phyloP scores from a whole-genome alignment of 1,140 invertebrate genomes.

The Dermatophagoides farinae region DNA sequence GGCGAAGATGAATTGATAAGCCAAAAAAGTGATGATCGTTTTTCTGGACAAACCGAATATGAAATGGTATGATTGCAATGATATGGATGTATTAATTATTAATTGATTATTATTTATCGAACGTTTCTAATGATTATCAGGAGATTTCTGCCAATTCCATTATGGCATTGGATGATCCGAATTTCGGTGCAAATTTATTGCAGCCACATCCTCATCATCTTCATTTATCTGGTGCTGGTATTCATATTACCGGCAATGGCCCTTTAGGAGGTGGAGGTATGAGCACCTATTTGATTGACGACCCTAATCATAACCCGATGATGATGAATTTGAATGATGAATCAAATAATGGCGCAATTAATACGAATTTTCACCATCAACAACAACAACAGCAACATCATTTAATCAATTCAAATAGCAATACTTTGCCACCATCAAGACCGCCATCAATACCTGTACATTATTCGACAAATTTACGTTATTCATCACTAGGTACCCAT shows the following conservation, averaged over 20 bases:
- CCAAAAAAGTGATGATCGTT: conserved; percentile 11
- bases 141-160: background rate
- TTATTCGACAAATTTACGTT: background rate
- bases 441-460: background rate
- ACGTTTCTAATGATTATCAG: background rate
- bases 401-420: too few relatives aligned
- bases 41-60: conserved; percentile 13
- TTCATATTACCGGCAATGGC: background rate
- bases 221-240: background rate
- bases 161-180: background rate
- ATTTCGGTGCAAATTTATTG: background rate
- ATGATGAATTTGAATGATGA: too few relatives aligned
- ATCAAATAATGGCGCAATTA: too few relatives aligned
- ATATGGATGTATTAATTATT: background rate
- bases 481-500: conserved; percentile 3
- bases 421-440: background rate
- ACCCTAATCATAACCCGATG: background rate
- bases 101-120: background rate
- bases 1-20: conserved; percentile 10
- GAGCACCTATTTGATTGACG: conserved; percentile 14
- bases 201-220: background rate
- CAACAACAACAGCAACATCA: too few relatives aligned
- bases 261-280: background rate
- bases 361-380: too few relatives aligned
- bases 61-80: conserved; percentile 10